Base-by-base conservation (phyloP, 1,140 invertebrate species). In the Scaptodrosophila lebanonensis region DNA sequence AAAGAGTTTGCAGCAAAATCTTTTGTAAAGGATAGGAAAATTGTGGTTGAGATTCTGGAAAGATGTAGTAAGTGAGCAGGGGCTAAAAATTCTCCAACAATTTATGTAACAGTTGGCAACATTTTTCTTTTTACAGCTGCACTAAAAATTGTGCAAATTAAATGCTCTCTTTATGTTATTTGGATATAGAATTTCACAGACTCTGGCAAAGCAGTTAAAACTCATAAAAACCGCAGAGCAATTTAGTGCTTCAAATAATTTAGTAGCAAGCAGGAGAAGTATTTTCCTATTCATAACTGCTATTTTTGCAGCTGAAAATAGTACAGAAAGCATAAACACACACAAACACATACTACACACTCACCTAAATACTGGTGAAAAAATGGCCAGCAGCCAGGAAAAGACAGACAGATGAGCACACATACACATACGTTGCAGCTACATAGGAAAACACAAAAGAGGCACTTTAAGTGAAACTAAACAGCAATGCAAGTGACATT, bases 381-480 rank as follows among this genome's bases (percentile, higher is more conserved):
- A 62, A 62, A 58, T 36, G 53, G 45, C 39, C 45, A 50, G 27
- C 43, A 29, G 43, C 60, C 44, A 38, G 11, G 33, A 43, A 50
- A 33, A 16, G 43, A 57, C 47, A 25, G 35, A 39, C 16, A 49
- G 42, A 35, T 51, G 22, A 8, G 8, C 22, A 25, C 22, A 25
- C 22, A 25, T 3, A 25, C 22, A 25, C 22, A 25, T 8, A 4
- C 8, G 22, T 3, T 25, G 22, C 22, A 25, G 22, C 8, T n/a
- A 3, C 22, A 25, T 3, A 25, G 22, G 8, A 3, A 51, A 47
- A 63, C 62, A 65, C 64, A 60, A 77, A 77, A 72, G 73, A 72
- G 73, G 68, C 65, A 79, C 73, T 77, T 68, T 79, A 77, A 77
- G 73, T 77, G 73, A 77, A 77, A 77, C 73, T 77, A 79, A 77